These are phyloP conservation scores for Charadrius vociferus DNA, from an alignment of 2,113 vertebrate genomes.

Conservation along the genomic window DNA sequence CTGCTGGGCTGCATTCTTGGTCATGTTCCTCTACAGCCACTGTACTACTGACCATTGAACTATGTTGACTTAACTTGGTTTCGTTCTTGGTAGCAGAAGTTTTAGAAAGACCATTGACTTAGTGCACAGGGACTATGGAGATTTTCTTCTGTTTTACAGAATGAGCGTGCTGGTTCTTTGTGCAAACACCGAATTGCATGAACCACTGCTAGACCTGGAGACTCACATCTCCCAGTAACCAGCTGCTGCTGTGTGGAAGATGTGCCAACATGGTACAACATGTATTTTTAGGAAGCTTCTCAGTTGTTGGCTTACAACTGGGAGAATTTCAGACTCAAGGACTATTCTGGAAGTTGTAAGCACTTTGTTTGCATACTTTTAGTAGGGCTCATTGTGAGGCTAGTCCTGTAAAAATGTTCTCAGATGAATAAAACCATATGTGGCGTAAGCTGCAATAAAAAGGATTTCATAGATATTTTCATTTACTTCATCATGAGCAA, in stretches of 20 bases:
- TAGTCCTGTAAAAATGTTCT: background rate
- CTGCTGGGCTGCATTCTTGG: background rate
- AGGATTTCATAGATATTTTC: background rate
- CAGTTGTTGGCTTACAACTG: background rate
- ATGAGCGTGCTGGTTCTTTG: background rate
- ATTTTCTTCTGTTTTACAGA: background rate
- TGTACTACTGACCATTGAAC: background rate
- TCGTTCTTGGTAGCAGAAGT: background rate
- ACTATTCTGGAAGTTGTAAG: background rate
- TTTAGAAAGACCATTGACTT: background rate
- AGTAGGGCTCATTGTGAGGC: background rate
- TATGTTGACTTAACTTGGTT: background rate
- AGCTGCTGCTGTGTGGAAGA: background rate
- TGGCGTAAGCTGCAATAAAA: background rate
- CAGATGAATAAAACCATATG: background rate
- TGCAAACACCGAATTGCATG: background rate
- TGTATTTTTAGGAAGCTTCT: background rate
- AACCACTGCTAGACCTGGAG: background rate
- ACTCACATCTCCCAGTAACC: background rate
- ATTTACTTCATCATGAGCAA: background rate
- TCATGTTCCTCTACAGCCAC: background rate
- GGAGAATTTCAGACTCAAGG: background rate
- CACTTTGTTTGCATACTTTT: background rate
- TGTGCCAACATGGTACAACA: background rate
- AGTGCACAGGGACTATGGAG: background rate